These are phyloP conservation scores for Cotesia vestalis DNA, from an alignment of 1,140 invertebrate species.

Conservation along the genomic window DNA sequence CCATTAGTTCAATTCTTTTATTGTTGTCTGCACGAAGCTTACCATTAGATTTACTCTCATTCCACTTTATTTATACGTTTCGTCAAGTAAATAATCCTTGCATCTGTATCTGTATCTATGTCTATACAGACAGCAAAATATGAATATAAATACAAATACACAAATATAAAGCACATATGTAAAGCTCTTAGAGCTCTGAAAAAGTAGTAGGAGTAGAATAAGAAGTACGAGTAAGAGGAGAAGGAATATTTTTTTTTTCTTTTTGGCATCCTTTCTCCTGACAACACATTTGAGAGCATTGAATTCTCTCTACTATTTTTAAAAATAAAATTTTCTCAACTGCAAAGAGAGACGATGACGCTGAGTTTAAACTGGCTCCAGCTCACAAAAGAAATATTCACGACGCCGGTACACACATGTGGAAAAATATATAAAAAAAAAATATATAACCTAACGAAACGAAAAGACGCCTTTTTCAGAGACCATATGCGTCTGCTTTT, in stretches of 20 bases:
- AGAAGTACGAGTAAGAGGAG: constrained; percentile 16
- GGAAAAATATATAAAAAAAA: not conserved
- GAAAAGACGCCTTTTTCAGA: not conserved
- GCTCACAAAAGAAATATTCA: constrained; percentile 27
- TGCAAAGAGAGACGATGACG: constrained; percentile 21
- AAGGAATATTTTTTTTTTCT: constrained; percentile 15
- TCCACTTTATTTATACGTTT: too few species aligned
- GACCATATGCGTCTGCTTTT: too few species aligned
- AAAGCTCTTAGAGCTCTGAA: too few species aligned
- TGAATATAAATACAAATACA: too few species aligned
- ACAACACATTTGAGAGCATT: constrained; percentile 25
- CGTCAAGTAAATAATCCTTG: too few species aligned
- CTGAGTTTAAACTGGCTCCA: not conserved
- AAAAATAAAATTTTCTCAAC: constrained; percentile 27
- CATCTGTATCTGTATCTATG: too few species aligned
- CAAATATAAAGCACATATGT: too few species aligned
- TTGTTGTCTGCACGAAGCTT: too few species aligned
- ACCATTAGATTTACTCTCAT: too few species aligned
- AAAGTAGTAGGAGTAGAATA: not conserved
- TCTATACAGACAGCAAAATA: too few species aligned
- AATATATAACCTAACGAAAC: not conserved
- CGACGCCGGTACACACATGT: constrained; percentile 14
- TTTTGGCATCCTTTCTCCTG: constrained; percentile 15
- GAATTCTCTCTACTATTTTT: constrained; percentile 17
- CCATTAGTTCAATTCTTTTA: too few species aligned